Percentiles rank a stretch among this genome's conserved stretches.
Conservation (phyloP, 2,113 vertebrate genomes). For the Bombycilla garrulus region DNA sequence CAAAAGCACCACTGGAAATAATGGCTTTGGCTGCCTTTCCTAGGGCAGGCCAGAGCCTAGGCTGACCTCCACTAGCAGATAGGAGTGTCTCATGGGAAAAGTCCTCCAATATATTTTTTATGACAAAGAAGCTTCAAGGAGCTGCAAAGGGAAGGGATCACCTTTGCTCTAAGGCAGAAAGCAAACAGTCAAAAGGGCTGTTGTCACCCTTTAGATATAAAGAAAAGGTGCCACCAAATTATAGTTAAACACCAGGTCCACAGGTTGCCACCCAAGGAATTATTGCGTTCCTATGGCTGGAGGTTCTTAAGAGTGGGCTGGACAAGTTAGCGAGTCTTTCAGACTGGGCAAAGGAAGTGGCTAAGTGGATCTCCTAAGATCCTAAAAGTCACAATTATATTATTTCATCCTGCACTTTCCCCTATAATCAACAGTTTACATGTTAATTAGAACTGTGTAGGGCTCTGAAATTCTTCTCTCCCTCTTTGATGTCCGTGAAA, state of each 20-base stretch:
- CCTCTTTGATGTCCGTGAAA: neutral
- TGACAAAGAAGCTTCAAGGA: neutral
- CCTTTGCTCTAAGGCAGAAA: neutral
- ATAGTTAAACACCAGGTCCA: neutral
- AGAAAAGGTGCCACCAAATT: neutral
- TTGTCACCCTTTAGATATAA: neutral
- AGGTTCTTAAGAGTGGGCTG: neutral
- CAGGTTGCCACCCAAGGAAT: neutral
- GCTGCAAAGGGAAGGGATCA: neutral
- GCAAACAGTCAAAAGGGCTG: neutral
- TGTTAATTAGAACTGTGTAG: neutral
- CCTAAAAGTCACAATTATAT: neutral
- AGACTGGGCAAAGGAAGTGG: neutral
- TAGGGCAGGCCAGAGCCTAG: neutral
- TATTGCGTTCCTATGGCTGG: neutral
- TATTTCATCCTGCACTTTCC: neutral
- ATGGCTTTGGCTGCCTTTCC: neutral
- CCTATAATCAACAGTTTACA: neutral
- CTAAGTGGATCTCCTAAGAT: neutral
- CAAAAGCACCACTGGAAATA: neutral
- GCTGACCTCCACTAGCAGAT: neutral
- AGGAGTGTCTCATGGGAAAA: neutral
- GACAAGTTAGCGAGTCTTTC: neutral
- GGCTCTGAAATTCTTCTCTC: neutral
- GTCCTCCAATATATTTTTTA: neutral